Evolutionary conservation across 1,140 invertebrate genomes (phyloP), one percentile per base, ranked within the genome.

Genomic region (Drepana arcuata): DNA sequence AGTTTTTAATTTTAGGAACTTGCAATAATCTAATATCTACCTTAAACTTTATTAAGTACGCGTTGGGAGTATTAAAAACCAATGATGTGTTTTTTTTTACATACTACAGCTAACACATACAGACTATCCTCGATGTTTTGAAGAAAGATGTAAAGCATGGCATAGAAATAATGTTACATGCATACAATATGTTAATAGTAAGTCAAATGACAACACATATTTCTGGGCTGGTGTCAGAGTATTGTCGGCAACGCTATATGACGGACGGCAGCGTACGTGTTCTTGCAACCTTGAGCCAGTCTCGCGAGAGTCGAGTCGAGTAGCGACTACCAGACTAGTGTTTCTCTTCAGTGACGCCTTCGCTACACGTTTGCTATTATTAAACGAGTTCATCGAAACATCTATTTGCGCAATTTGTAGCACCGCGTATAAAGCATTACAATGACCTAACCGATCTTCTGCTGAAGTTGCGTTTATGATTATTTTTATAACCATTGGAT

Each of bases 361-460:
- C 72, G n/a, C 24, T 9, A 65, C 77, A 73, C 71, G 65, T 62
- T 67, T 44, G 71, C 77, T 81, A 82, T 79, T 78, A 79, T 78
- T 82, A 79, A 82, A 78, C 65, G 74, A 82, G 72, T 79, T 82
- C 78, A 82, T 75, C 78, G 74, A 74, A 79, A 82, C 74, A 78
- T 82, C 77, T 78, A 79, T 82, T 82, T 82, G 72, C 74, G 78
- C 72, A 79, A 82, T 82, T 79, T 67, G 55, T 70, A 77, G 64
- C 65, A 68, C 68, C 62, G 61, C 62, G 50, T 47, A 67, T 70
- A 68, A 63, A 69, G 57, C 66, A 77, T 73, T 67, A 58, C 61
- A 60, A 65, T 70, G 72, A 78, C 73, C 68, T 78, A 75, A 70
- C 63, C 51, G 49, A 55, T 58, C 10, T 26, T 26, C 18, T 21